Percentiles rank a stretch among this genome's conserved stretches.
These are phyloP conservation scores for Anticlea derivata DNA, from an alignment of 2,888 invertebrate species.

Conservation along the genomic window DNA sequence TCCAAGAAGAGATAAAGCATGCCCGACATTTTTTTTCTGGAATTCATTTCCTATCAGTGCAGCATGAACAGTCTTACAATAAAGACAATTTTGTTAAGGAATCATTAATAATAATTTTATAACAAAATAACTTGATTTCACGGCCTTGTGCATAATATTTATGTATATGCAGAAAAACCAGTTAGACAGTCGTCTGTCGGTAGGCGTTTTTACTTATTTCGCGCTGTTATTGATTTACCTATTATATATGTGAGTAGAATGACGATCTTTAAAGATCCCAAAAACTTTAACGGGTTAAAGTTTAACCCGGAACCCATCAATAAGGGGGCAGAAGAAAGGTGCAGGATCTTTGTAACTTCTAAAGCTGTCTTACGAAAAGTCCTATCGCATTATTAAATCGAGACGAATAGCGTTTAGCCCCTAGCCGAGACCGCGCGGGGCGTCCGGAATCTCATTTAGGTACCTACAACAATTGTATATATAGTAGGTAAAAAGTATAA, in stretches of 20 bases:
- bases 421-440: neutral
- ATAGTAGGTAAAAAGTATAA: too few species aligned
- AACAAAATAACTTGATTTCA: too few species aligned
- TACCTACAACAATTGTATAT: conserved; percentile 1
- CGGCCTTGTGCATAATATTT: too few species aligned
- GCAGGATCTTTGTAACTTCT: neutral
- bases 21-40: neutral
- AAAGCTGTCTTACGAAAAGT: conserved; percentile 4
- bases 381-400: conserved; percentile 15
- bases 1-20: neutral
- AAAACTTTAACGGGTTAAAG: neutral
- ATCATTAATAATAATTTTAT: too few species aligned
- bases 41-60: neutral
- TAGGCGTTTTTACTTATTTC: too few species aligned
- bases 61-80: too few species aligned
- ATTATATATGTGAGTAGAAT: too few species aligned
- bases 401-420: conserved; percentile 9
- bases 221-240: too few species aligned
- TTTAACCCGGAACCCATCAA: neutral
- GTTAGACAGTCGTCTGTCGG: too few species aligned
- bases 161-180: too few species aligned
- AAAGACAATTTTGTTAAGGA: too few species aligned
- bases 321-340: conserved; percentile 1
- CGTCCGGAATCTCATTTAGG: neutral
- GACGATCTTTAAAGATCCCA: neutral